A percentile compares a stretch with the other conserved stretches of the same genome.
These are phyloP conservation scores for Salarias fasciatus DNA, from an alignment of 2,797 vertebrate genomes.

Conservation along the genomic window DNA sequence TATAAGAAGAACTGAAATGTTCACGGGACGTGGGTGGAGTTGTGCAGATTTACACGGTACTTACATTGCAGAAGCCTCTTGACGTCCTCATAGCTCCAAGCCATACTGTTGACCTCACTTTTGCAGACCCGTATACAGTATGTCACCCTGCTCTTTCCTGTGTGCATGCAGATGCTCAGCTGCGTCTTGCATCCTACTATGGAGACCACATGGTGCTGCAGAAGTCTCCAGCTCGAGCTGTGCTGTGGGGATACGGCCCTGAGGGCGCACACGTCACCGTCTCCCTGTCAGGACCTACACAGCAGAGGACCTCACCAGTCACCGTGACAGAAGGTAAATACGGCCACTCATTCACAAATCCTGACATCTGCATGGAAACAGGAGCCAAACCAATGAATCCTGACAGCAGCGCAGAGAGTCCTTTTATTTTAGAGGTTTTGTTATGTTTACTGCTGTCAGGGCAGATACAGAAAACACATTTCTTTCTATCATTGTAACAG, in stretches of 20 bases:
- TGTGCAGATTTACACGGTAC: too few species aligned
- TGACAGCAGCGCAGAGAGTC: too few species aligned
- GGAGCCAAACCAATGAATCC: too few species aligned
- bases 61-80: too few species aligned
- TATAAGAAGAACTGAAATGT: too few species aligned
- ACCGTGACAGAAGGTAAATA: conserved; percentile 69
- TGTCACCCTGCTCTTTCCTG: too few species aligned
- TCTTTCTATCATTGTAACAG: not conserved
- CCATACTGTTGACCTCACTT: too few species aligned
- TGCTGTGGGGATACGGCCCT: conserved; percentile 88
- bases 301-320: conserved; percentile 45
- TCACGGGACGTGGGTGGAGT: too few species aligned
- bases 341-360: not conserved
- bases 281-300: conserved; percentile 48
- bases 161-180: conserved; percentile 29
- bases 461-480: too few species aligned
- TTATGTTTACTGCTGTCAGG: not conserved
- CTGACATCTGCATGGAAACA: not conserved
- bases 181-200: conserved; percentile 89
- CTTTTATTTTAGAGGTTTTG: not conserved
- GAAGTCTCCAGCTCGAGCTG: conserved; percentile 84
- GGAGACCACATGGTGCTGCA: conserved; percentile 91
- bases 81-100: too few species aligned
- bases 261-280: conserved; percentile 72
- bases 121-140: too few species aligned